phyloP scores from a whole-genome alignment of 64 coral and sea anemone genomes.

The Pocillopora verrucosa region DNA sequence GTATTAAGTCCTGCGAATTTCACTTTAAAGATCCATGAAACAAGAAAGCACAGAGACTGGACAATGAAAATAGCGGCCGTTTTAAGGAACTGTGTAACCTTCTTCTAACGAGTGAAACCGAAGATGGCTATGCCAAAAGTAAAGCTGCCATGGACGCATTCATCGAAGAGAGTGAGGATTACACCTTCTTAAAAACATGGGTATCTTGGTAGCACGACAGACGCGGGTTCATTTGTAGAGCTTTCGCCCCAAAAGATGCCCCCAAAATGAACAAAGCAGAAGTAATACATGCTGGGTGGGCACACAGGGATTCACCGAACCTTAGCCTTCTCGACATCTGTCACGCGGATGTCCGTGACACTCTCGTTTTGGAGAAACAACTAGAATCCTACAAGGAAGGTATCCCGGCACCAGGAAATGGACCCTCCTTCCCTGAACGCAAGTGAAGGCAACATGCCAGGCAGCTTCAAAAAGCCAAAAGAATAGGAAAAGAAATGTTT shows the following conservation, averaged over 20 bases:
- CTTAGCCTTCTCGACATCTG: conserved; percentile 27
- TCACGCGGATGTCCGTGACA: conserved; percentile 26
- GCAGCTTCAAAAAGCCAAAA: background rate
- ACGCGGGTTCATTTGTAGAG: conserved; percentile 35
- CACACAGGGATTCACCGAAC: conserved; percentile 3
- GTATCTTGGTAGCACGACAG: conserved; percentile 53
- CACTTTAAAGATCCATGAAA: too few relatives aligned
- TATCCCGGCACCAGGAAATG: background rate
- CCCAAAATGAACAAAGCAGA: conserved; percentile 36
- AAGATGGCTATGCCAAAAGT: too few relatives aligned
- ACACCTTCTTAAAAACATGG: conserved; percentile 48
- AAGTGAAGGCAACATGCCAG: background rate
- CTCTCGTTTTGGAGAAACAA: background rate
- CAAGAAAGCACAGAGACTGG: too few relatives aligned
- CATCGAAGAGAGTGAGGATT: conserved; percentile 4
- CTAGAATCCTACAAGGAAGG: background rate
- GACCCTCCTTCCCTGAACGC: conserved; percentile 1
- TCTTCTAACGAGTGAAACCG: too few relatives aligned
- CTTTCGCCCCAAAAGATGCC: conserved; percentile 40
- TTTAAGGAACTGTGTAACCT: too few relatives aligned
- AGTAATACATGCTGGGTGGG: conserved; percentile 30
- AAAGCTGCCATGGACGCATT: conserved; percentile 46
- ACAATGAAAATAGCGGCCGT: too few relatives aligned
- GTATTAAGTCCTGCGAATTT: too few relatives aligned
- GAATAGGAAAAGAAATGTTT: background rate